Evolutionary conservation across 2,888 invertebrate genomes (phyloP).

Genomic region (Tromatobia lineatoria): DNA sequence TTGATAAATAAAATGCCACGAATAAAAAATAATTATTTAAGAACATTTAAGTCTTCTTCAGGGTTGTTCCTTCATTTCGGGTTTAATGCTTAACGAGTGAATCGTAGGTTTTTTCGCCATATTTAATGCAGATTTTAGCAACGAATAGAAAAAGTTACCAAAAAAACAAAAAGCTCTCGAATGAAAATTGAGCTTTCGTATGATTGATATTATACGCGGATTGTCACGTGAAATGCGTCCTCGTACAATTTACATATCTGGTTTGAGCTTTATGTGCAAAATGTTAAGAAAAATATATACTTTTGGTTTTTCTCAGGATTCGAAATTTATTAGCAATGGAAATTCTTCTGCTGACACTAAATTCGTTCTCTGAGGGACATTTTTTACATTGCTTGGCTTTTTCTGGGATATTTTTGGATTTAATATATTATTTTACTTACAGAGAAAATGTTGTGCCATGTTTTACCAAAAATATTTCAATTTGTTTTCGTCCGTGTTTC

Average conservation of each 20-base stretch:
- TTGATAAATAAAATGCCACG: slow-evolving; percentile 81
- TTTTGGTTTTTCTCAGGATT: not conserved
- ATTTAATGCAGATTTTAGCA: slow-evolving; percentile 21
- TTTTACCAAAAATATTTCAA: not conserved
- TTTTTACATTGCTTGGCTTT: not conserved
- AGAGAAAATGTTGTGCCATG: not conserved
- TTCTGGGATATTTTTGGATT: not conserved
- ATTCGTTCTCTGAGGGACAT: not conserved
- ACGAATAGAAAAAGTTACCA: not conserved
- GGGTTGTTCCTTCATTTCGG: slow-evolving; percentile 73
- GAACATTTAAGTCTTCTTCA: slow-evolving; percentile 75
- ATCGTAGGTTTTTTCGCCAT: slow-evolving; percentile 1
- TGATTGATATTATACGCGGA: not conserved
- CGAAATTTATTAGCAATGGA: not conserved
- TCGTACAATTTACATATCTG: not conserved
- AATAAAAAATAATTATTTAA: slow-evolving; percentile 80
- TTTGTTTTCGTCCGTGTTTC: not conserved
- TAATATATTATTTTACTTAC: not conserved
- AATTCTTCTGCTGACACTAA: not conserved
- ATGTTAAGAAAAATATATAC: not conserved
- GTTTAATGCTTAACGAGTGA: slow-evolving; percentile 2
- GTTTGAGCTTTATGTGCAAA: not conserved
- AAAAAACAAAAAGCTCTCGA: slow-evolving; percentile 11
- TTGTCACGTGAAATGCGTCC: not conserved
- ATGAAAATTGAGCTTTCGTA: not conserved